Evolutionary conservation across 2,888 invertebrate species (phyloP), one percentile per base, ranked within the genome.

Genomic region (Leptarthrus brevirostris): DNA sequence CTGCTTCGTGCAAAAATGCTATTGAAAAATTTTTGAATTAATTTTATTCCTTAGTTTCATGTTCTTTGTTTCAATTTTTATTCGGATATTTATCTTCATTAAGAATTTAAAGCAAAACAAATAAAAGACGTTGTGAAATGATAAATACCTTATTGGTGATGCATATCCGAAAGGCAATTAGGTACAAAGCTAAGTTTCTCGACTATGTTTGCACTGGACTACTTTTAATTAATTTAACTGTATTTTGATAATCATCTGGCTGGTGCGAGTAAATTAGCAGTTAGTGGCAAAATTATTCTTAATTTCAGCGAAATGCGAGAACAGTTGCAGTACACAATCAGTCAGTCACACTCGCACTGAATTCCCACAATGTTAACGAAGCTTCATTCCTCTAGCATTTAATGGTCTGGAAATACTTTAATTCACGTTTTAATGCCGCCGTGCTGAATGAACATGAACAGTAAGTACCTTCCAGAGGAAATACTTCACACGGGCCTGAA

Each of bases 321-420:
- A 53, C 20, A 53, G 20, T 20, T 61, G 40, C 61, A 34, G 36
- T 34, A 12, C 12, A 47, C 47, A 47, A 18, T 2, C 40, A 61
- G 61, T 30, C 30, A 30, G 30, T 34, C 18, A 36, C 61, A 18
- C 3, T 30, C 3, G 1, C 26, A 30, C 16, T 16, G 18, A 14
- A 30, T 58, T 58, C 34, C 36, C 58, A 58, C 58, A 36, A 30
- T 24, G 34, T 14, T 18, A 14, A 40, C 36, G 12, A 16, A 18
- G 12, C 14, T 26, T 36, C 8, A 36, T 36, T 54, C 22, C 30
- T 30, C 34, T 26, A 14, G 30, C 56, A 30, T 5, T 56, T 40
- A 61, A 61, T 61, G 61, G 40, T 22, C 36, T 40, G 61, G 61
- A 61, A 61, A 61, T 61, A 40, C 61, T 61, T 36, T 40, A 61